phyloP scores from a whole-genome alignment of 2,797 vertebrate genomes.

The Denticeps clupeoides region DNA sequence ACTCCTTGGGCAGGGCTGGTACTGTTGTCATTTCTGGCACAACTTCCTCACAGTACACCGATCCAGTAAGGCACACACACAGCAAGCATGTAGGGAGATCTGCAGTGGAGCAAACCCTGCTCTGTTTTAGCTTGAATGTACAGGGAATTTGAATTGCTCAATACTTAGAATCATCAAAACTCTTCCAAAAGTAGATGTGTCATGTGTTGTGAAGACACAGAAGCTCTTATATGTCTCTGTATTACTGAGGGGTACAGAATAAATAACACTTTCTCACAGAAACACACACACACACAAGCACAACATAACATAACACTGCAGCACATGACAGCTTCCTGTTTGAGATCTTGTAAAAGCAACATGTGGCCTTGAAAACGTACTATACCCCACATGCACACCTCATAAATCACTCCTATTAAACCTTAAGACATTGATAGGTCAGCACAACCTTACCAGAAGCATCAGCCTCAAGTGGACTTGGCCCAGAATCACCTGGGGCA shows the following conservation, averaged over 20 bases:
- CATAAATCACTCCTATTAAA: not conserved
- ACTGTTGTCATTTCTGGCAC: slow-evolving; percentile 74
- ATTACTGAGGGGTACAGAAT: no score
- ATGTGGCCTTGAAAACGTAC: slow-evolving; percentile 10
- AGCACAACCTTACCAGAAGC: slow-evolving; percentile 35
- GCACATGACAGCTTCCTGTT: slow-evolving; percentile 4
- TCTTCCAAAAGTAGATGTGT: no score
- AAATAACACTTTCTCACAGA: no score
- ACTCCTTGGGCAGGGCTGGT: slow-evolving; percentile 86
- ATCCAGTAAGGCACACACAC: slow-evolving; percentile 91
- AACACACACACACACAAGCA: not conserved
- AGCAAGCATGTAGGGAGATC: slow-evolving; percentile 89
- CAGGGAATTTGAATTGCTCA: no score
- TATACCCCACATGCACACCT: not conserved
- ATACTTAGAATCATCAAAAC: no score
- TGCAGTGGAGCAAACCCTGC: slow-evolving; percentile 41
- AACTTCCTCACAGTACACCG: slow-evolving; percentile 92
- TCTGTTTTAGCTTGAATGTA: not conserved
- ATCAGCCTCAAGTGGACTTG: slow-evolving; percentile 17
- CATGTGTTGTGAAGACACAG: no score
- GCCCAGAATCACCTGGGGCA: slow-evolving; percentile 28
- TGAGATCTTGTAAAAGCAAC: not conserved
- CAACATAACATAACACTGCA: not conserved
- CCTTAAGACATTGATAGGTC: not conserved
- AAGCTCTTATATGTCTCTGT: no score